Percentiles rank a stretch among this genome's conserved stretches.
These are phyloP conservation scores for Propithecus coquereli DNA, from an alignment of 2,113 vertebrate species.

Conservation along the genomic window DNA sequence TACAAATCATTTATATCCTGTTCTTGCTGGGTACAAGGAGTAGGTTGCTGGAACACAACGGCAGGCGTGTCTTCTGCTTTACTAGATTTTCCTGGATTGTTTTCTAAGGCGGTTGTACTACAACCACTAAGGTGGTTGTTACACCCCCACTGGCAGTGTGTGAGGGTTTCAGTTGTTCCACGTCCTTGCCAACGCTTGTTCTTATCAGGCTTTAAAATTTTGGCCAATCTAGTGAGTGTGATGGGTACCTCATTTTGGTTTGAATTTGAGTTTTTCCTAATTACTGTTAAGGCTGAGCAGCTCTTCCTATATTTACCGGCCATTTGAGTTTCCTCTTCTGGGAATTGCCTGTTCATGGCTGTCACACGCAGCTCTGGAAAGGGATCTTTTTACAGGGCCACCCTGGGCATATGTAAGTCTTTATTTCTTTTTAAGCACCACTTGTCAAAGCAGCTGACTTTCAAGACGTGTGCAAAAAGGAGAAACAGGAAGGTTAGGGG, in stretches of 20 bases:
- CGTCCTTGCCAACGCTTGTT: background rate
- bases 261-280: background rate
- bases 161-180: background rate
- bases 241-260: background rate
- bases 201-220: background rate
- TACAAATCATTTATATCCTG: background rate
- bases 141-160: background rate
- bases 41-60: background rate
- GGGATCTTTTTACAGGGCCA: background rate
- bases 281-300: background rate
- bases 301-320: background rate
- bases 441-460: background rate
- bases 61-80: background rate
- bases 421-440: background rate
- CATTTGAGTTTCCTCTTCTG: background rate
- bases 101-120: background rate
- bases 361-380: background rate
- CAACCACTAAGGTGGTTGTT: no score
- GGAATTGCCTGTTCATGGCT: background rate
- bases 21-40: background rate
- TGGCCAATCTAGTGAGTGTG: background rate
- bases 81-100: background rate
- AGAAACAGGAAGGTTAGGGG: background rate
- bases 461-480: background rate
- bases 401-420: background rate